phyloP scores from a whole-genome alignment of 2,113 vertebrate genomes.

The Malurus cyaneus region DNA sequence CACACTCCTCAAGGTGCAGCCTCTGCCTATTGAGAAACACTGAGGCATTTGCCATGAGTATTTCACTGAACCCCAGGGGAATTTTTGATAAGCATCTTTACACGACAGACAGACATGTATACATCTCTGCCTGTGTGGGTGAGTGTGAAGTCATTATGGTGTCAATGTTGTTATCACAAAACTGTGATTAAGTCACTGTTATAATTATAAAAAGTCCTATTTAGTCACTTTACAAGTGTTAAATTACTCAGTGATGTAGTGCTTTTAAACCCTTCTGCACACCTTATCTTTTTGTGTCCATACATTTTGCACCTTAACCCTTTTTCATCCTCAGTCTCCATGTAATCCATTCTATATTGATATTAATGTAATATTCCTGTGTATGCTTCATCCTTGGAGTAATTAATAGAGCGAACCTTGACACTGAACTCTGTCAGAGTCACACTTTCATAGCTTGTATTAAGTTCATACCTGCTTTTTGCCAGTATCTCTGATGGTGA shows the following conservation, averaged over 20 bases:
- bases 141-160: background rate
- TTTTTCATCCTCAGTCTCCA: background rate
- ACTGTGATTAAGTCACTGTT: background rate
- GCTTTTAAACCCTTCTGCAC: background rate
- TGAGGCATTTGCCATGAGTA: background rate
- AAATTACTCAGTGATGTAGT: background rate
- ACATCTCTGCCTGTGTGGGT: background rate
- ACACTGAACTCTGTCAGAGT: background rate
- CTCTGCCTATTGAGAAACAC: background rate
- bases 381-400: background rate
- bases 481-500: background rate
- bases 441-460: background rate
- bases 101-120: too few species aligned
- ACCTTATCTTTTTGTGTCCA: background rate
- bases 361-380: background rate
- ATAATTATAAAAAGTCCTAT: background rate
- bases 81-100: background rate
- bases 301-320: background rate
- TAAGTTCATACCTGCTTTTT: background rate
- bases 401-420: background rate
- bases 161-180: background rate
- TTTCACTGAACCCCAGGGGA: background rate
- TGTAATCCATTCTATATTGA: background rate
- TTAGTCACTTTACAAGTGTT: background rate
- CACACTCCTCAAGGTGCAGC: background rate